These are phyloP conservation scores for Larimichthys polyactis DNA, from an alignment of 2,113 vertebrate species.

Conservation along the genomic window DNA sequence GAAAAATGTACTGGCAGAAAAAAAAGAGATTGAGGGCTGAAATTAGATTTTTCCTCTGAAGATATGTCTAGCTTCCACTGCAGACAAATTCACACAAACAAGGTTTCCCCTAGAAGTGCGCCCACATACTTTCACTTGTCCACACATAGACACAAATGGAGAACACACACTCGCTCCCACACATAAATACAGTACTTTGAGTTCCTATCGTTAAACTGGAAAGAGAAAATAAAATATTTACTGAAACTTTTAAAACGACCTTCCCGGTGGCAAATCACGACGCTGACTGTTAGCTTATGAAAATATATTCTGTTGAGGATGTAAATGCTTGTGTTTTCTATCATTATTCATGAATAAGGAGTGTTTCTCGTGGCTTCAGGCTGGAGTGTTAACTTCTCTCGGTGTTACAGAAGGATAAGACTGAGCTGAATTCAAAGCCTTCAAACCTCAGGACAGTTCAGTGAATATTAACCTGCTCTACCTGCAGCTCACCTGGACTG, in stretches of 20 bases:
- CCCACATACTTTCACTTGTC: slow-evolving; percentile 18
- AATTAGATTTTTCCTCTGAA: neutral
- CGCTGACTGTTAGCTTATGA: slow-evolving; percentile 30
- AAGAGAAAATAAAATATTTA: slow-evolving; percentile 47
- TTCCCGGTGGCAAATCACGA: slow-evolving; percentile 20
- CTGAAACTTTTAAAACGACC: slow-evolving; percentile 31
- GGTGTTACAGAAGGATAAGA: neutral
- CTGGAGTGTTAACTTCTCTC: neutral
- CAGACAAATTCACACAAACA: slow-evolving; percentile 19
- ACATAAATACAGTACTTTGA: neutral
- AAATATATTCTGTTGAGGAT: slow-evolving; percentile 27
- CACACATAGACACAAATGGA: slow-evolving; percentile 1
- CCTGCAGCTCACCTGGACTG: slow-evolving; percentile 9
- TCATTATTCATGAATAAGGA: slow-evolving; percentile 36
- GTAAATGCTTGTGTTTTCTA: slow-evolving; percentile 27
- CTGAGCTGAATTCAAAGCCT: slow-evolving; percentile 22
- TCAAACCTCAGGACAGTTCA: slow-evolving; percentile 1
- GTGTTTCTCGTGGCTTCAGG: slow-evolving; percentile 24
- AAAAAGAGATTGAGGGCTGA: neutral
- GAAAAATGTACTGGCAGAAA: neutral
- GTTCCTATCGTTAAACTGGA: slow-evolving; percentile 30
- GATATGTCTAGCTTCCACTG: neutral
- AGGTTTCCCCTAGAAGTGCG: slow-evolving; percentile 9
- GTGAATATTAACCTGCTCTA: slow-evolving; percentile 29
- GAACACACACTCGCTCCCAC: slow-evolving; percentile 7